phyloP scores from a whole-genome alignment of 2,888 invertebrate genomes.

The Mimachlamys varia region DNA sequence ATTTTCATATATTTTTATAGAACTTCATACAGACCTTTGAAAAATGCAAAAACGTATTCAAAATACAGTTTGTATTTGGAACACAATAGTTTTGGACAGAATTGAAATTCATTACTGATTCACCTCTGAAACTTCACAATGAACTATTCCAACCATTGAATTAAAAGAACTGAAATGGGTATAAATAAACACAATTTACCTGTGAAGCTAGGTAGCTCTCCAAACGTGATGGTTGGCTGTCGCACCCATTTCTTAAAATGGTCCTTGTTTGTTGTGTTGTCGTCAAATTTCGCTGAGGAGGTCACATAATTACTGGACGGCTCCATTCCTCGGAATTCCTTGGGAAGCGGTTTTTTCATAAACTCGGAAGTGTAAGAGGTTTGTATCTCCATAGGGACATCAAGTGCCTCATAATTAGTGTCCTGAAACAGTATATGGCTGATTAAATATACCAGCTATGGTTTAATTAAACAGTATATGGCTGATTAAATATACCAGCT shows the following conservation, averaged over 20 bases:
- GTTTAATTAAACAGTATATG: conserved; percentile 36
- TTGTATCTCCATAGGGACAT: conserved; percentile 68
- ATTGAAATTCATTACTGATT: too few relatives aligned
- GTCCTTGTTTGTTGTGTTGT: conserved; percentile 74
- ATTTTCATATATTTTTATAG: too few relatives aligned
- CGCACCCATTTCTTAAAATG: conserved; percentile 75
- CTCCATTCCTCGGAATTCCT: conserved; percentile 56
- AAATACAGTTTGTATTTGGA: too few relatives aligned
- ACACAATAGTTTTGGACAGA: too few relatives aligned
- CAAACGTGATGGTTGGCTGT: conserved; percentile 70
- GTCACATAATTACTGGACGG: conserved; percentile 59
- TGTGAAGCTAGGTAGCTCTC: conserved; percentile 78
- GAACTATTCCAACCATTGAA: too few relatives aligned
- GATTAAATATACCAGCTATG: too few relatives aligned
- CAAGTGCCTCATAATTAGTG: conserved; percentile 69
- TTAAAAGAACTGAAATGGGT: too few relatives aligned
- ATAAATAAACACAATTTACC: conserved; percentile 57
- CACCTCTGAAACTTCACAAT: too few relatives aligned
- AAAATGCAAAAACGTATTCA: too few relatives aligned
- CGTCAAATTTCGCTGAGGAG: conserved; percentile 70
- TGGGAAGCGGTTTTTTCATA: conserved; percentile 58
- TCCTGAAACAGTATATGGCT: conserved; percentile 60
- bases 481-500: too few relatives aligned
- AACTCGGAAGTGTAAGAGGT: conserved; percentile 73
- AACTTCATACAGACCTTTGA: too few relatives aligned